Base-by-base conservation (phyloP, 2,797 vertebrate genomes). In the Enteromius treurensis region DNA sequence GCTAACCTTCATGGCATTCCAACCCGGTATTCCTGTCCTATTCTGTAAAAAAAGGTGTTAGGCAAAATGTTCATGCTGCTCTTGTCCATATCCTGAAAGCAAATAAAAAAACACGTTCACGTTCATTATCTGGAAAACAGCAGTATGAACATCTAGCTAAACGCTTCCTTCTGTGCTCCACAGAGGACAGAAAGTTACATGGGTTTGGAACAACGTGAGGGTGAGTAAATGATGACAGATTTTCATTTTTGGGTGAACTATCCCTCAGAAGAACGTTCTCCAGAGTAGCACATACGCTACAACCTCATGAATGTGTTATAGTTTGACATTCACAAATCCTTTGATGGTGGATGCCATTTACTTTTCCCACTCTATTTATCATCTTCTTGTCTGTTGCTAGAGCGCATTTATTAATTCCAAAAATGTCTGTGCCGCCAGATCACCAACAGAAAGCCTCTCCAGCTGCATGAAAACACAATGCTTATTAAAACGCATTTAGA, bases 401-500 rank as follows among this genome's bases (percentile, higher is more conserved):
- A 82, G 49, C 47, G 67, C 70, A 65, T 81, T 51, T 7, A 49
- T 74, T 71, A 67, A 67, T 65, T 79, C 70, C 21, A 40, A n/a
- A 81, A 74, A 29, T 8, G 5, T 51, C 55, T 19, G 7, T 5
- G 19, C 58, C 19, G 47, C 47, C 34, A 42, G n/a, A 71, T 69
- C 75, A 45, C 15, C 19, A 47, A 23, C 14, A 42, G 10, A n/a
- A 58, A 37, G n/a, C 5, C 23, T 37, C 29, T 42, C 29, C 49
- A 79, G 80, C 58, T 69, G 64, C 68, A 73, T 86, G 80, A 89
- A 89, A 86, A 87, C 85, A 85, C 83, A 82, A 83, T 83, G 81
- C 88, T 88, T 88, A 87, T 91, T 88, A 90, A 89, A 92, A 85
- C 86, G 88, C 90, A 88, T 85, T 55, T 32, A 89, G 90, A 88